A percentile compares a stretch with the other conserved stretches of the same genome.
These are phyloP conservation scores for Pygoscelis antarcticus DNA, from an alignment of 2,113 vertebrate genomes.

Conservation along the genomic window DNA sequence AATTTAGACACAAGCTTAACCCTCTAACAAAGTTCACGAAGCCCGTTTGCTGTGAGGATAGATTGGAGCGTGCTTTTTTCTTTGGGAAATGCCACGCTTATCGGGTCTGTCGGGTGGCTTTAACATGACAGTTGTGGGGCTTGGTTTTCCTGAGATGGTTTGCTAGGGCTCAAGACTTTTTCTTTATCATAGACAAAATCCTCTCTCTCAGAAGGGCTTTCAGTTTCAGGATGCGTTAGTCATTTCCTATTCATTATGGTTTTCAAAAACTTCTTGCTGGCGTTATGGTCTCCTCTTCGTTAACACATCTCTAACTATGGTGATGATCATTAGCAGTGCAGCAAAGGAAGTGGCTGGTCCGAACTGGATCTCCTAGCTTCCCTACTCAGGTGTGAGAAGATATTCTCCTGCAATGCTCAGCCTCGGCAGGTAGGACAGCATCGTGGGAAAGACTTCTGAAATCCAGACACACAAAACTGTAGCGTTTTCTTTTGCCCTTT, in stretches of 20 bases:
- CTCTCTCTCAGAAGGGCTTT: background rate
- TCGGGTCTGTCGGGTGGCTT: background rate
- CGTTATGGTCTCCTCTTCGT: accelerated
- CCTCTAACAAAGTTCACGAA: background rate
- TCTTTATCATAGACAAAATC: background rate
- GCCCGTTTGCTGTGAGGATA: background rate
- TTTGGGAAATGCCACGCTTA: background rate
- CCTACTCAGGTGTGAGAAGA: background rate
- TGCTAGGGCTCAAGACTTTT: background rate
- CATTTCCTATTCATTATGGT: background rate
- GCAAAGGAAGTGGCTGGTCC: background rate
- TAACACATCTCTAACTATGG: background rate
- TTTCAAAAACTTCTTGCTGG: background rate
- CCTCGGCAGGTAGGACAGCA: background rate
- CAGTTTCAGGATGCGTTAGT: background rate
- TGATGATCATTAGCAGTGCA: background rate
- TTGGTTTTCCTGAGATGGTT: background rate
- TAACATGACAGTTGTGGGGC: accelerated
- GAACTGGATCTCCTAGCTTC: background rate
- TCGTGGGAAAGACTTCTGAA: background rate
- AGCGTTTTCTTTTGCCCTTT: background rate
- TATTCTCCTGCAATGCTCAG: background rate
- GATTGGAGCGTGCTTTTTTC: background rate
- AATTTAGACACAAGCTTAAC: background rate
- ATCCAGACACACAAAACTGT: accelerated